Base-by-base conservation (phyloP, 2,113 vertebrate genomes). In the Actenoides hombroni region DNA sequence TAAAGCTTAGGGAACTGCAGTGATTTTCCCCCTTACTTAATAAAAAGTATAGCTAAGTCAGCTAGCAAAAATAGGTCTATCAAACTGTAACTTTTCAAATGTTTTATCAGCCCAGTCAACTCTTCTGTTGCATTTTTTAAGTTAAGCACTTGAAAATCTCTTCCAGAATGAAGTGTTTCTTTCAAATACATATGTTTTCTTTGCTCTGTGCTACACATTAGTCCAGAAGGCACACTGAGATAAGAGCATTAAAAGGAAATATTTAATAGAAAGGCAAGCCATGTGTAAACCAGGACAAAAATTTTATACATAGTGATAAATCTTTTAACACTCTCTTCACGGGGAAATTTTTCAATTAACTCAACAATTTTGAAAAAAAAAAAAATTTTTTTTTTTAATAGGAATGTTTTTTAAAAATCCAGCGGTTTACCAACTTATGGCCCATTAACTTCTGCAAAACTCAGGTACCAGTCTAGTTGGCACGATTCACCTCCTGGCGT, bases 181-280 rank as follows among this genome's bases (percentile, higher is more conserved):
- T 96, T 86, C 88, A 92, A 96, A 79, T 94, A 97, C 95, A 86
- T 93, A 90, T 39, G 77, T 78, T 69, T 69, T 88, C 48, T 92
- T 76, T 88, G 95, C 94, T 60, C 40, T 56, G 33, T 25, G 75
- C 90, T 75, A 83, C 78, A 88, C 88, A 88, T 94, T 77, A 97
- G 93, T 77, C 96, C 97, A 98, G 97, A 97, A 98, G 97, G 98
- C 92, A 56, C 59, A 73, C 0, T 11, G 83, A 97, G 97, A 98
- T 98, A 98, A 98, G 94, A 94, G 95, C 89, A 96, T 98, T 97
- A 98, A 95, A 86, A 56, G 70, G 63, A 79, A 94, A 88, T 76
- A 44, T 83, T 88, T 92, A 96, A 76, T 57, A 96, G 87, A 97
- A 91, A 68, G 15, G 28, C 53, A 95, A 97, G 88, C 90, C 68